Evolutionary conservation across 2,113 vertebrate species (phyloP), one percentile per base, ranked within the genome.

Genomic region (Zosterops borbonicus): DNA sequence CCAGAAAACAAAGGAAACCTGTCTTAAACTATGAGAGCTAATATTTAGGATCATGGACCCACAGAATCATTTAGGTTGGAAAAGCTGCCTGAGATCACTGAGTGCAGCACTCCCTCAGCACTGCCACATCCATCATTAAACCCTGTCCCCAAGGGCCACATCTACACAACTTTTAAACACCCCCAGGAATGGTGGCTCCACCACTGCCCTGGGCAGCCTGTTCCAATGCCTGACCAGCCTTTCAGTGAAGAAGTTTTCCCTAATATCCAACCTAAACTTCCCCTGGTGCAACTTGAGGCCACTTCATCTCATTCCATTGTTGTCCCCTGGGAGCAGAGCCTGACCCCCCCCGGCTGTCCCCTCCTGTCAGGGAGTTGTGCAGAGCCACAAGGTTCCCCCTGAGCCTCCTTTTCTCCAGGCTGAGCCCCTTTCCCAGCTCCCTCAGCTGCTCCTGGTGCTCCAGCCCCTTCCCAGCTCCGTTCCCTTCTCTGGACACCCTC

Each of bases 311-410:
- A 0, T 58, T 0, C 35, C 9, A 8, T 84, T 28, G 33, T 14
- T 50, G 31, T 62, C 31, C 31, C 80, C 67, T 24, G 12, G n/a
- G 14, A 15, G 50, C 59, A 74, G 9, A 47, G 23, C n/a, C n/a
- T 0, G 2, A 33, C 2, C 2, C 22, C 22, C n/a, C 77, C 31
- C 0, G 0, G 12, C 12, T 74, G 11, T 15, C 21, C 28, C n/a
- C 60, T 75, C 70, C 70, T 75, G 29, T 13, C 52, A 58, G 62
- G 78, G 60, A 75, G 2, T 1, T 67, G 29, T 85, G 42, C 42
- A 75, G 52, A 58, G 60, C 52, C 42, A 67, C 1, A 31, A 14
- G 29, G 8, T 2, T 4, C 35, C 42, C 6, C 5, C 41, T 29
- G 60, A 49, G 8, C 50, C 50, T 8, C 60, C 60, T 56, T 41